phyloP scores from a whole-genome alignment of 2,113 vertebrate species.

The Scartelaos histophorus region DNA sequence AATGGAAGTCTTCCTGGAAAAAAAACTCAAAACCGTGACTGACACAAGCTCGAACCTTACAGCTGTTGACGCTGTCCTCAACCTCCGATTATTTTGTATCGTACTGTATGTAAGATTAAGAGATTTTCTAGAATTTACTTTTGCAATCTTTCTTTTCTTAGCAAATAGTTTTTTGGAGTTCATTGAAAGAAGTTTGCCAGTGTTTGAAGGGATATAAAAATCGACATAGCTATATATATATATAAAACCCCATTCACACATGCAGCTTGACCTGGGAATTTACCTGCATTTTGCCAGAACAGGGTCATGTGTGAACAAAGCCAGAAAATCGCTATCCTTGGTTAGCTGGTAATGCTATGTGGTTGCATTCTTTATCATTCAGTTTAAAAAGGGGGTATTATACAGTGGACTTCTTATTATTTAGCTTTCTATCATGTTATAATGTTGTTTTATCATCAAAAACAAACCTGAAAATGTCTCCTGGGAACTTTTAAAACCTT shows the following conservation, averaged over 20 bases:
- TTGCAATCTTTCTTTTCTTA: conserved; percentile 80
- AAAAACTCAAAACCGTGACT: conserved; percentile 62
- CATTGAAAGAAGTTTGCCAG: conserved; percentile 67
- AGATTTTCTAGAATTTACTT: conserved; percentile 86
- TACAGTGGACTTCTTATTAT: too few species aligned
- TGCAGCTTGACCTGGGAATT: too few species aligned
- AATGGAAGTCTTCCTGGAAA: conserved; percentile 90
- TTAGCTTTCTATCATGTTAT: too few species aligned
- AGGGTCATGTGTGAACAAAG: too few species aligned
- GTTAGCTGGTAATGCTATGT: too few species aligned
- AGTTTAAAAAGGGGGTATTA: too few species aligned
- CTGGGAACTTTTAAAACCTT: too few species aligned
- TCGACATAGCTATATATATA: conserved; percentile 54
- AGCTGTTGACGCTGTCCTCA: conserved; percentile 75
- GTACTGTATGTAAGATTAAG: conserved; percentile 80
- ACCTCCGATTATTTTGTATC: conserved; percentile 84
- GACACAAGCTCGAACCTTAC: conserved; percentile 73
- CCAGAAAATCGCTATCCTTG: too few species aligned
- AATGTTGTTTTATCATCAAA: too few species aligned
- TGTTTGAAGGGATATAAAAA: conserved; percentile 77
- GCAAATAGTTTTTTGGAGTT: conserved; percentile 77
- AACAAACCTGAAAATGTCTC: too few species aligned
- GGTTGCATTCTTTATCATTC: too few species aligned
- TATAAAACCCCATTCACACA: neutral
- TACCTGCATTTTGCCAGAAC: too few species aligned